phyloP scores from a whole-genome alignment of 2,888 invertebrate genomes.

The Teinopalpus imperialis region DNA sequence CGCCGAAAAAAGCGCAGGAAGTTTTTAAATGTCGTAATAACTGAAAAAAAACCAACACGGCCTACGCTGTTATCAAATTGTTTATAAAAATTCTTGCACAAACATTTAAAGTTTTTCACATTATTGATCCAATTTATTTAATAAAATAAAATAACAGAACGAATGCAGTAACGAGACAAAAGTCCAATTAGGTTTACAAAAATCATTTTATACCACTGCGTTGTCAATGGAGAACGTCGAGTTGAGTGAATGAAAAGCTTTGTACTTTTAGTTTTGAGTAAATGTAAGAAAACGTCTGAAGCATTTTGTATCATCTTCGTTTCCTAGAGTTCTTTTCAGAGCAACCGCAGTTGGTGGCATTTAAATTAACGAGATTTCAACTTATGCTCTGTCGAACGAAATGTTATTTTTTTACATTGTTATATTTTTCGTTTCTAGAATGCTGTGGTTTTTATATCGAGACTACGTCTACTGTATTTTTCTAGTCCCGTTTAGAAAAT shows the following conservation, averaged over 20 bases:
- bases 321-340: conserved; percentile 13
- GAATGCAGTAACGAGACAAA: conserved; percentile 15
- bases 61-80: conserved; percentile 15
- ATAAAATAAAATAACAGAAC: conserved; percentile 3
- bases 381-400: conserved; percentile 8
- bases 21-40: conserved; percentile 6
- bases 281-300: conserved; percentile 21
- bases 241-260: conserved; percentile 20
- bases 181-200: conserved; percentile 22
- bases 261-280: conserved; percentile 18
- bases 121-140: conserved; percentile 18
- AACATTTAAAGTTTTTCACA: conserved; percentile 9
- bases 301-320: conserved; percentile 18
- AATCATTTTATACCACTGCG: conserved; percentile 4
- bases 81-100: conserved; percentile 19
- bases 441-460: too few species aligned
- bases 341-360: conserved; percentile 17
- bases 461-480: too few species aligned
- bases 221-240: conserved; percentile 15
- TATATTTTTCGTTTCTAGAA: conserved; percentile 19
- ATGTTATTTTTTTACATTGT: conserved; percentile 25
- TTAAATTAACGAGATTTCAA: conserved; percentile 25
- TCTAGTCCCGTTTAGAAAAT: too few species aligned
- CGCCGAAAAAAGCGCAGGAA: conserved; percentile 12
- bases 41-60: conserved; percentile 9